Conservation (phyloP, 2,113 vertebrate species). For the Muscicapa adusta region DNA sequence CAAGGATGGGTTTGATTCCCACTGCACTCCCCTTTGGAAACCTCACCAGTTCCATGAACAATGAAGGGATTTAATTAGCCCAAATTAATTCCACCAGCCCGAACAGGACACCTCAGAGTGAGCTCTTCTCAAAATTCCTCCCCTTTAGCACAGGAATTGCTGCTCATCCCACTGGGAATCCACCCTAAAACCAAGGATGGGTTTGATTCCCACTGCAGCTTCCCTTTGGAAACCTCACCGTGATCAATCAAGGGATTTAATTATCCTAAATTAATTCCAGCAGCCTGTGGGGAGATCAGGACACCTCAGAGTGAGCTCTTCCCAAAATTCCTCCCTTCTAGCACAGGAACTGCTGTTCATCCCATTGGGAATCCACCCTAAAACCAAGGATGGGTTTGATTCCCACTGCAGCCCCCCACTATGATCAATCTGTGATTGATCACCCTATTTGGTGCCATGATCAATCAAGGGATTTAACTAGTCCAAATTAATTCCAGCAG, state of each 20-base stretch:
- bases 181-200: too few relatives aligned
- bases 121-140: not conserved
- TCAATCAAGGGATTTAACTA: not conserved
- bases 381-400: not conserved
- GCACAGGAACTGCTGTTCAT: not conserved
- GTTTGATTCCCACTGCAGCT: too few relatives aligned
- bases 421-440: too few relatives aligned
- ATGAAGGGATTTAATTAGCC: too few relatives aligned
- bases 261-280: not conserved
- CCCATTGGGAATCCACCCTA: not conserved
- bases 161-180: rapidly evolving
- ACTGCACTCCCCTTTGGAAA: too few relatives aligned
- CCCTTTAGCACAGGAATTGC: rapidly evolving
- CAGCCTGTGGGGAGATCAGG: not conserved
- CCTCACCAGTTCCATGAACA: too few relatives aligned
- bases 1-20: too few relatives aligned
- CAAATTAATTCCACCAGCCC: too few relatives aligned
- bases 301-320: not conserved
- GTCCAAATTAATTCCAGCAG: not conserved
- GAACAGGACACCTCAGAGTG: not conserved
- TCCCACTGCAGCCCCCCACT: rapidly evolving
- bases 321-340: too few relatives aligned
- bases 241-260: too few relatives aligned
- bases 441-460: too few relatives aligned
- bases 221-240: too few relatives aligned